Evolutionary conservation across 1,140 invertebrate species (phyloP).

Genomic region (Pissodes strobi): DNA sequence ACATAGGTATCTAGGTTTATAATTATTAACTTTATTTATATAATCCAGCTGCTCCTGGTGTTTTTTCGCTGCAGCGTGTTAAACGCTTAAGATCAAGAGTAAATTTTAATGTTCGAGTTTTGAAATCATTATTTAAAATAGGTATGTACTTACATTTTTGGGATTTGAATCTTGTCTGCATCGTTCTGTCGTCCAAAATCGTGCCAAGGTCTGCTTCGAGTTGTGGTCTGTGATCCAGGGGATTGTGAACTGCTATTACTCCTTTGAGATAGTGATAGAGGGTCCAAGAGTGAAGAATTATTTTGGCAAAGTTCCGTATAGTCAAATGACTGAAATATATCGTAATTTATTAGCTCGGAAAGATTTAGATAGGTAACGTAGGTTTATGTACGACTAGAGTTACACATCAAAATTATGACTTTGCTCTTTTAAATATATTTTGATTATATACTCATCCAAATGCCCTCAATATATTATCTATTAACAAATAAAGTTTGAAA

Average conservation of each 20-base stretch:
- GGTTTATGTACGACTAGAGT: too few relatives aligned
- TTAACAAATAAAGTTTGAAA: too few relatives aligned
- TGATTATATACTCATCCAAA: too few relatives aligned
- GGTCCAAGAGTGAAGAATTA: slow-evolving; percentile 58
- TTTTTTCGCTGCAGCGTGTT: neutral
- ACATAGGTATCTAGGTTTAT: too few relatives aligned
- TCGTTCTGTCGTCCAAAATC: slow-evolving; percentile 91
- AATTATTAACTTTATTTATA: too few relatives aligned
- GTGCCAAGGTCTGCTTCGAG: slow-evolving; percentile 78
- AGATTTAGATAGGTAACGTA: too few relatives aligned
- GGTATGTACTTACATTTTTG: slow-evolving; percentile 98
- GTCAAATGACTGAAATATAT: slow-evolving; percentile 77
- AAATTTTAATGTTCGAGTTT: too few relatives aligned
- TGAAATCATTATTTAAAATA: too few relatives aligned
- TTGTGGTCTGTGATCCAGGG: slow-evolving; percentile 66
- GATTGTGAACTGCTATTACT: slow-evolving; percentile 67
- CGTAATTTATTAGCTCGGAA: too few relatives aligned
- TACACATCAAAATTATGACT: too few relatives aligned
- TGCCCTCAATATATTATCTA: too few relatives aligned
- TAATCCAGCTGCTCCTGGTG: neutral
- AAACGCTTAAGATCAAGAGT: neutral
- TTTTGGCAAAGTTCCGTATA: slow-evolving; percentile 83
- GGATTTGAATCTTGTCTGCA: slow-evolving; percentile 95
- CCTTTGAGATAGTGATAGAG: slow-evolving; percentile 59
- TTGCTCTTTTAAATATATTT: too few relatives aligned